Conservation (phyloP, 1,140 invertebrate genomes). For the Camponotus pennsylvanicus region DNA sequence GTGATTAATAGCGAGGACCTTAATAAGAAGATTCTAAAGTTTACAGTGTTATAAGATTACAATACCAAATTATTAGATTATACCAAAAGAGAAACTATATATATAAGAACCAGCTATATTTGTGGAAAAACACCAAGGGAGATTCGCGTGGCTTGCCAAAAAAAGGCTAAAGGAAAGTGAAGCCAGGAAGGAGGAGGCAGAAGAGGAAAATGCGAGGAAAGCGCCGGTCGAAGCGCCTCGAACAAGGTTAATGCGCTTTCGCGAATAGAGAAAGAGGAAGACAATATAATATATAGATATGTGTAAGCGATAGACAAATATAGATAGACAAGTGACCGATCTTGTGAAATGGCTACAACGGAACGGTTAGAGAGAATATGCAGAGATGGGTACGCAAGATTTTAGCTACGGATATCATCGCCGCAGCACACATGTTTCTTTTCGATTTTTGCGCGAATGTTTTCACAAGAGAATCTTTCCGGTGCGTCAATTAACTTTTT, state of each 20-base stretch:
- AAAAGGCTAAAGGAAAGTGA: slow-evolving; percentile 39
- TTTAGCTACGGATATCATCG: slow-evolving; percentile 17
- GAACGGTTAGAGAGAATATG: background rate
- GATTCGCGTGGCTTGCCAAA: slow-evolving; percentile 9
- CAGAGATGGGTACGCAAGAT: slow-evolving; percentile 34
- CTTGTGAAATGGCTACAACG: background rate
- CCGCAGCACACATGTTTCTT: slow-evolving; percentile 10
- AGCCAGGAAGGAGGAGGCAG: background rate
- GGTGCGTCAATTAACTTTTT: background rate
- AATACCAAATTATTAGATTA: background rate
- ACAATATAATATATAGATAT: slow-evolving; percentile 11
- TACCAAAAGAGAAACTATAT: background rate
- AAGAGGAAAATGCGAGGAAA: slow-evolving; percentile 27
- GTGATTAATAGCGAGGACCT: slow-evolving; percentile 25
- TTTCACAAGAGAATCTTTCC: background rate
- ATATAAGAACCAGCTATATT: background rate
- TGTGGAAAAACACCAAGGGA: background rate
- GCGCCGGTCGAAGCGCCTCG: slow-evolving; percentile 3
- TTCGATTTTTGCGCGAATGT: slow-evolving; percentile 1
- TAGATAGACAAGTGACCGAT: slow-evolving; percentile 47
- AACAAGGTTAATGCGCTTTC: slow-evolving; percentile 12
- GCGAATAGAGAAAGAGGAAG: slow-evolving; percentile 51
- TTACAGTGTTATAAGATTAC: slow-evolving; percentile 44
- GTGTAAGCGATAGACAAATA: slow-evolving; percentile 48
- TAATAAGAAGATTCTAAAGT: background rate